Evolutionary conservation across 1,140 invertebrate species (phyloP).

Genomic region (Hyles euphorbiae): DNA sequence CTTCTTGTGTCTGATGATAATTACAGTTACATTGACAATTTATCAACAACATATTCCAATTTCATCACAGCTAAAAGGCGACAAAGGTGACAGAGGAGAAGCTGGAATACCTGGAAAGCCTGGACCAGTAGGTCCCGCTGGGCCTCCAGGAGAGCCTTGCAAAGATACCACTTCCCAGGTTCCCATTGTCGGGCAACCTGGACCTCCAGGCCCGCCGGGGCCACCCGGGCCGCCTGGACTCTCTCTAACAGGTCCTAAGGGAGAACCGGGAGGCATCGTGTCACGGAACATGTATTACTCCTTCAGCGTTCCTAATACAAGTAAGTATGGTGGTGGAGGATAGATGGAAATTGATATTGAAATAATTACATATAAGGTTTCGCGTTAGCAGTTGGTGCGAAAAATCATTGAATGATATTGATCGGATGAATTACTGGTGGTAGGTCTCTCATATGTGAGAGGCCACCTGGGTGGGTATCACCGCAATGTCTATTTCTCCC

Average conservation of each 20-base stretch:
- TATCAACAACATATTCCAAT: neutral
- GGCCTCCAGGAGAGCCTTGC: conserved; percentile 11
- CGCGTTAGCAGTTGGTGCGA: too few species aligned
- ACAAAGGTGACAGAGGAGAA: conserved; percentile 45
- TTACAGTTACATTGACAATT: too few species aligned
- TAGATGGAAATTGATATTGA: too few species aligned
- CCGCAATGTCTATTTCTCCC: too few species aligned
- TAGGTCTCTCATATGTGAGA: too few species aligned
- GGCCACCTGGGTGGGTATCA: too few species aligned
- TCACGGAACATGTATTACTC: neutral
- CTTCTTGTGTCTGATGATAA: too few species aligned
- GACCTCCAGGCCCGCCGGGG: conserved; percentile 43
- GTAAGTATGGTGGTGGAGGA: too few species aligned
- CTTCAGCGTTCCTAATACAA: too few species aligned
- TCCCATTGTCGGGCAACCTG: conserved; percentile 32
- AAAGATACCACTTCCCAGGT: neutral
- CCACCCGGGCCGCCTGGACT: neutral
- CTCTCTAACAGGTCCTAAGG: conserved; percentile 47
- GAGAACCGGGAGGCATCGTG: conserved; percentile 32
- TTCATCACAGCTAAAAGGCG: conserved; percentile 40
- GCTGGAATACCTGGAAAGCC: conserved; percentile 30
- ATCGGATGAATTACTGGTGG: too few species aligned
- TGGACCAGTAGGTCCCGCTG: conserved; percentile 34
- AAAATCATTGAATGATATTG: too few species aligned
- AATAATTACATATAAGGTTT: too few species aligned